phyloP scores from a whole-genome alignment of 1,140 invertebrate genomes.

The Anoplolepis gracilipes region DNA sequence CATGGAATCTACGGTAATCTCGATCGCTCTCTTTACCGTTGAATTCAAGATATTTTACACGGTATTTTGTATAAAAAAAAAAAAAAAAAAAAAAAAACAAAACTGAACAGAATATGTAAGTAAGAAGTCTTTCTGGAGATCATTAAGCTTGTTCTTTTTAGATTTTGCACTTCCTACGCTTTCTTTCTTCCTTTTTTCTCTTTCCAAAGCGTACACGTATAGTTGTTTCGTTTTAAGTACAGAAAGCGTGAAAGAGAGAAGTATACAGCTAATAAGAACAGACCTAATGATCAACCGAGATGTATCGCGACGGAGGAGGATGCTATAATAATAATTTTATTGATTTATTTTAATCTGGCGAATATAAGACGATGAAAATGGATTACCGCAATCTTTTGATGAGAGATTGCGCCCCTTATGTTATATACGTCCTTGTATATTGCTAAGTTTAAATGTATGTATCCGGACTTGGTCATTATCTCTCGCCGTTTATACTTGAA shows the following conservation, averaged over 20 bases:
- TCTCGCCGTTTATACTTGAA: not conserved
- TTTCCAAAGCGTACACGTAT: constrained; percentile 31
- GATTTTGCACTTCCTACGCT: constrained; percentile 6
- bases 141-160: constrained; percentile 19
- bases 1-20: not conserved
- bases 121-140: constrained; percentile 14
- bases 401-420: constrained; percentile 25
- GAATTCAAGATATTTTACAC: constrained; percentile 17
- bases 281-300: constrained; percentile 8
- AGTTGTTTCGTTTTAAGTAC: constrained; percentile 41
- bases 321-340: constrained; percentile 24
- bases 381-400: constrained; percentile 20
- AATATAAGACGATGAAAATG: not conserved
- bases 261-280: not conserved
- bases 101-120: constrained; percentile 3
- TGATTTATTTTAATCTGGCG: constrained; percentile 29
- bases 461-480: constrained; percentile 13
- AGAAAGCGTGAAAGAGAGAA: constrained; percentile 14
- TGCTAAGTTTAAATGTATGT: constrained; percentile 56
- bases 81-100: no score
- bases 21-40: constrained; percentile 37
- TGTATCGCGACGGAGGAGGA: constrained; percentile 16
- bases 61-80: constrained; percentile 30
- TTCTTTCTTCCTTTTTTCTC: constrained; percentile 44
- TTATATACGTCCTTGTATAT: constrained; percentile 55